phyloP scores from a whole-genome alignment of 2,888 invertebrate species.

The Agrilus cyanescens region DNA sequence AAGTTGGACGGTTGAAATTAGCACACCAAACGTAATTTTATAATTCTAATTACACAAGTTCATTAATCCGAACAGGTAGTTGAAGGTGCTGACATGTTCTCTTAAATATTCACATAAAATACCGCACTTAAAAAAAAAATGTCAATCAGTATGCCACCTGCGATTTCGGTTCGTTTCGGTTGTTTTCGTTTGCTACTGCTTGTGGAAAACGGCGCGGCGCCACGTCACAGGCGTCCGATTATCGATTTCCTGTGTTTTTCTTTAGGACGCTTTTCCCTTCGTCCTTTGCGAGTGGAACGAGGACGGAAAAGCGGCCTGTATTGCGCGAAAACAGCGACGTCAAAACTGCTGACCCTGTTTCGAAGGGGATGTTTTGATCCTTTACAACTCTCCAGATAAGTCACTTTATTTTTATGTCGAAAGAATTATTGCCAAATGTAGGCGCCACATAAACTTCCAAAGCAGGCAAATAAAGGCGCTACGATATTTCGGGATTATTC shows the following conservation, averaged over 20 bases:
- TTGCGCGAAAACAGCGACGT: conserved; percentile 15
- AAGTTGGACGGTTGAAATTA: too few relatives aligned
- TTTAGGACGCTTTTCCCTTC: background rate
- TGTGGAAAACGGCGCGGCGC: conserved; percentile 29
- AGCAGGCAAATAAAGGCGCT: conserved; percentile 7
- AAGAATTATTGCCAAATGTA: conserved; percentile 30
- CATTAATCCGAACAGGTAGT: too few relatives aligned
- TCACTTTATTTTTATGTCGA: conserved; percentile 32
- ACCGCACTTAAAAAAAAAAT: conserved; percentile 33
- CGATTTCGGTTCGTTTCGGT: conserved; percentile 31
- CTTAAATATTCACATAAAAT: conserved; percentile 18
- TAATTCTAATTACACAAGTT: too few relatives aligned
- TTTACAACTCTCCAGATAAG: conserved; percentile 31
- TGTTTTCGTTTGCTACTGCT: conserved; percentile 30
- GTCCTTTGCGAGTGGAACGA: conserved; percentile 4
- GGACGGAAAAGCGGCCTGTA: conserved; percentile 4
- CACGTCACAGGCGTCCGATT: conserved; percentile 37
- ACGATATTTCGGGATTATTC: too few relatives aligned
- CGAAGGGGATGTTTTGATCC: conserved; percentile 29
- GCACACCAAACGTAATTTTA: too few relatives aligned
- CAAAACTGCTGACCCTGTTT: conserved; percentile 27
- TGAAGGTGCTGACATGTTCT: too few relatives aligned
- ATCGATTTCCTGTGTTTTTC: conserved; percentile 33
- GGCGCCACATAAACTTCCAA: conserved; percentile 28
- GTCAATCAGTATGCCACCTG: conserved; percentile 37